Conservation (phyloP, 2,797 vertebrate genomes). For the Anabacerthia variegaticeps region DNA sequence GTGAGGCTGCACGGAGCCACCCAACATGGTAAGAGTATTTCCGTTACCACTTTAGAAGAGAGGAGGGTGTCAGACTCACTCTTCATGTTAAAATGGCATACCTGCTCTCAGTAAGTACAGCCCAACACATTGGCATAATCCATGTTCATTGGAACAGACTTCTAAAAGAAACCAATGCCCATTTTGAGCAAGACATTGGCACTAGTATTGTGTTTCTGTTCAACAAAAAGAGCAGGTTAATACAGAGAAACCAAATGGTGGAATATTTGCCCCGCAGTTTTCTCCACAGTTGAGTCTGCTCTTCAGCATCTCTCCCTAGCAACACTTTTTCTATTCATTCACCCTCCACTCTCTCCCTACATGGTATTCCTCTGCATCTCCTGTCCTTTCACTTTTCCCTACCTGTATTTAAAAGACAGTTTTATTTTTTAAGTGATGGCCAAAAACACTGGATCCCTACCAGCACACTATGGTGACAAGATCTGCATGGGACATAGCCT, state of each 20-base stretch:
- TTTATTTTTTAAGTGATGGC: not conserved
- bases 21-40: not conserved
- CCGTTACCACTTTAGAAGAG: accelerated
- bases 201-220: not conserved
- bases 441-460: not conserved
- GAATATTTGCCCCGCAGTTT: not conserved
- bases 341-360: not conserved
- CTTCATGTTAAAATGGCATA: not conserved
- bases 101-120: not conserved
- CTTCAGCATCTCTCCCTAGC: not conserved
- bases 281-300: not conserved
- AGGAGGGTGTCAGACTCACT: not conserved
- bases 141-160: not conserved
- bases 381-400: not conserved
- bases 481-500: not conserved
- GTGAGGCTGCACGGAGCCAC: not conserved
- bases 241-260: accelerated
- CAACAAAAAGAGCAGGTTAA: not conserved
- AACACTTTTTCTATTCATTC: not conserved
- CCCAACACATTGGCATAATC: not conserved
- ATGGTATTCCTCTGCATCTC: not conserved
- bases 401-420: not conserved
- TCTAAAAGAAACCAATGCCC: not conserved
- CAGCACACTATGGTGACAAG: not conserved
- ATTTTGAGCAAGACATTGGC: not conserved